Conservation (phyloP, 2,113 vertebrate species). For the Chionis minor region DNA sequence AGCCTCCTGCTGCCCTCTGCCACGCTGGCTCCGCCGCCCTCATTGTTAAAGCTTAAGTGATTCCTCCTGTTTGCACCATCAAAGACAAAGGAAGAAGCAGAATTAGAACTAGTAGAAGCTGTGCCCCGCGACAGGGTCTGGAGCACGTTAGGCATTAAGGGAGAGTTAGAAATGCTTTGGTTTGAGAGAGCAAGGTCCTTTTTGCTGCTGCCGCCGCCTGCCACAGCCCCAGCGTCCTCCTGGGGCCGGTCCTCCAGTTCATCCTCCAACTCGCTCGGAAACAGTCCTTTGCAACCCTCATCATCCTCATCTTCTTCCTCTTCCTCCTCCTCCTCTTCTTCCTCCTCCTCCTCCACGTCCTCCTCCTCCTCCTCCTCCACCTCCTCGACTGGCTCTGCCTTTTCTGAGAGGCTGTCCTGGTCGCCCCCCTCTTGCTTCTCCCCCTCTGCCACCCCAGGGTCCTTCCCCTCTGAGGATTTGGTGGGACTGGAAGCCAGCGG, state of each 20-base stretch:
- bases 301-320: constrained; percentile 91
- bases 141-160: constrained; percentile 99
- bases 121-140: constrained; percentile 91
- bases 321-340: constrained; percentile 87
- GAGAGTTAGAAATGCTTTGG: constrained; percentile 99
- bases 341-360: constrained; percentile 78
- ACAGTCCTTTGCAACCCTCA: constrained; percentile 83
- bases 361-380: constrained; percentile 80
- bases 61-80: constrained; percentile 92
- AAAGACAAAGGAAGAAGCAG: constrained; percentile 90
- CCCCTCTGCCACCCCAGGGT: constrained; percentile 69
- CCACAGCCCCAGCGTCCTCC: constrained; percentile 79
- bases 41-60: constrained; percentile 99
- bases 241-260: constrained; percentile 87
- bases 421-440: constrained; percentile 73
- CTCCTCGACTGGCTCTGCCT: constrained; percentile 73
- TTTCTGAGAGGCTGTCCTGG: constrained; percentile 74
- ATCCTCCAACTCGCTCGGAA: constrained; percentile 82
- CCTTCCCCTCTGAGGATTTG: constrained; percentile 87
- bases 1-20: constrained; percentile 90
- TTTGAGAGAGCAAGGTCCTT: constrained; percentile 98
- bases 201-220: constrained; percentile 83
- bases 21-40: constrained; percentile 86
- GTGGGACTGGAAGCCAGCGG: constrained; percentile 86
- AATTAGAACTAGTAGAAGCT: constrained; percentile 88